These are phyloP conservation scores for Danaus chrysippus DNA, from an alignment of 2,888 invertebrate genomes.

Conservation along the genomic window DNA sequence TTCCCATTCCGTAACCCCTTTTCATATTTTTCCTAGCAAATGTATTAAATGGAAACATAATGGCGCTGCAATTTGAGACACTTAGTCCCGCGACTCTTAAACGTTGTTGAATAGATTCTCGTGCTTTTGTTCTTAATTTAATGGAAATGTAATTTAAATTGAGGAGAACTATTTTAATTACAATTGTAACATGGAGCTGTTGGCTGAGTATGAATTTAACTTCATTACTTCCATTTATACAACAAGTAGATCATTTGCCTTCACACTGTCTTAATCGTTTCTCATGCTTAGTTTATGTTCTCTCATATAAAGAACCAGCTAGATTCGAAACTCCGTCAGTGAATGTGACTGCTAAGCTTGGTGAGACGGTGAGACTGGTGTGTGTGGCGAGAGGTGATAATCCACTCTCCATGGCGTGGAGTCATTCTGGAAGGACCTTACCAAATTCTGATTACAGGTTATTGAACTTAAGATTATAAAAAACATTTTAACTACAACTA, in stretches of 20 bases:
- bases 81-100: constrained; percentile 23
- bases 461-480: neutral
- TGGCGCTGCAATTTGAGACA: constrained; percentile 30
- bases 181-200: constrained; percentile 1
- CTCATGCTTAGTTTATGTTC: constrained; percentile 4
- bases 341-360: constrained; percentile 88
- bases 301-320: constrained; percentile 81
- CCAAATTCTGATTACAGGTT: constrained; percentile 84
- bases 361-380: constrained; percentile 85
- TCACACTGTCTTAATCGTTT: too few relatives aligned
- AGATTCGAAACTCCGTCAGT: constrained; percentile 86
- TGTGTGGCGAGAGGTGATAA: constrained; percentile 91
- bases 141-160: constrained; percentile 26
- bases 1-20: constrained; percentile 19
- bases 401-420: constrained; percentile 90
- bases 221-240: neutral
- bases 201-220: constrained; percentile 4
- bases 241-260: too few relatives aligned
- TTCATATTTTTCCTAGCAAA: constrained; percentile 28
- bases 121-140: constrained; percentile 22
- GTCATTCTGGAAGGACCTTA: constrained; percentile 83
- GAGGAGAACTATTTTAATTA: constrained; percentile 12
- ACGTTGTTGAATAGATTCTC: constrained; percentile 18
- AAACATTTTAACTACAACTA: too few relatives aligned
- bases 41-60: constrained; percentile 32